These are phyloP conservation scores for Bufotes viridis DNA, from an alignment of 2,797 vertebrate genomes.

Conservation along the genomic window DNA sequence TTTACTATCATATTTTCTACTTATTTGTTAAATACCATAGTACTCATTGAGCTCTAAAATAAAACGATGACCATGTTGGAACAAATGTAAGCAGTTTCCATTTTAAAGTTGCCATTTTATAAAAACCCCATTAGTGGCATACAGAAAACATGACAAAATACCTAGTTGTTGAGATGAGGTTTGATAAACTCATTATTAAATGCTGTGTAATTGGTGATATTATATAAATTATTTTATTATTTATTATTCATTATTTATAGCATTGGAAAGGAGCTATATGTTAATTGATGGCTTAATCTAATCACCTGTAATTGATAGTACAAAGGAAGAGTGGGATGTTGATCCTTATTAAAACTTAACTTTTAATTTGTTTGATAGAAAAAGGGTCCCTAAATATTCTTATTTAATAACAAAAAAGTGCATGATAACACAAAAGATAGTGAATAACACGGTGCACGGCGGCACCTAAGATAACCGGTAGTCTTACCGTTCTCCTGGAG, in stretches of 20 bases:
- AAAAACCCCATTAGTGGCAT: not conserved
- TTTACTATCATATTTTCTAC: slow-evolving; percentile 31
- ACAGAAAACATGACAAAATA: not conserved
- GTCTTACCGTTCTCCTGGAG: too few species aligned
- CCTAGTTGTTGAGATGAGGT: not conserved
- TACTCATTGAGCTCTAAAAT: slow-evolving; percentile 43
- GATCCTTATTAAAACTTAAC: too few species aligned
- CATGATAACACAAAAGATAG: too few species aligned
- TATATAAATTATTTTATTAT: not conserved
- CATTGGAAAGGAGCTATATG: too few species aligned
- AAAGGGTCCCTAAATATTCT: too few species aligned
- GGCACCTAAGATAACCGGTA: too few species aligned
- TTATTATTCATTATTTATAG: not conserved
- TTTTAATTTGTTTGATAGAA: too few species aligned
- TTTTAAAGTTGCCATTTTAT: not conserved
- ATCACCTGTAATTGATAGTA: too few species aligned
- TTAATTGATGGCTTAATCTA: too few species aligned
- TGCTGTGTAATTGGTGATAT: not conserved
- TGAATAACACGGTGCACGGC: too few species aligned
- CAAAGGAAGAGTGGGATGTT: too few species aligned
- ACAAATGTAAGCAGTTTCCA: slow-evolving; percentile 9
- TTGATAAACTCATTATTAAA: not conserved
- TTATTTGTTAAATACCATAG: slow-evolving; percentile 35
- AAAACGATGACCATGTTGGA: not conserved
- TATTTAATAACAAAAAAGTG: too few species aligned